Base-by-base conservation (phyloP, 2,797 vertebrate genomes). In the Cynodonichthys magdalenae region DNA sequence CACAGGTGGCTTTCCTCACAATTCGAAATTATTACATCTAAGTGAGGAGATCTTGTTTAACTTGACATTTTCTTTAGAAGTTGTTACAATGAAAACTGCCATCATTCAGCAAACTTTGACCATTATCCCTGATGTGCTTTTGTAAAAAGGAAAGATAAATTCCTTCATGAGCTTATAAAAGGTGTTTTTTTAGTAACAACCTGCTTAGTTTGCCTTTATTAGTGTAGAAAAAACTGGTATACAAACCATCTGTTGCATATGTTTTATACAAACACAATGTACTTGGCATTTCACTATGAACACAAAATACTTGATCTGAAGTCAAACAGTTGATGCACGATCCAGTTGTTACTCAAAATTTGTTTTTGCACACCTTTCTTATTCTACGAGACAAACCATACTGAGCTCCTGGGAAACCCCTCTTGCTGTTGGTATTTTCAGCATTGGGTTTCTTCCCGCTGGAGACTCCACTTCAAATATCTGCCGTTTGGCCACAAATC, bases 11-110 rank as follows among this genome's bases (percentile, higher is more conserved):
- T 47, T 53, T 50, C 15, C 10, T 29, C 24, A 48, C 53, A 42
- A 52, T 63, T 41, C 2, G 47, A 29, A 67, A 55, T 51, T 18
- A 69, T 49, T 24, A 53, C 44, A 28, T 62, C 29, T 39, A 24
- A 57, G 29, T 36, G 15, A 24, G 0, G 4, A 12, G 45, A 46
- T 52, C 66, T 36, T 34, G 58, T 59, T 51, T 20, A 57, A 47
- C 47, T 47, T 28, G 36, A 45, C 20, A 29, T 51, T 17, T 46
- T 24, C 18, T 49, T n/a, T 1, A 7, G 20, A 61, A 39, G 39
- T 31, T 28, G 48, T 53, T 9, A 34, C 29, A 18, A 6, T 18
- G 44, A 46, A 18, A 46, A 18, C 18, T 46, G 44, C 18, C 17
- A n/a, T 18, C 17, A 46, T 18, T 46, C 18, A 46, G 44, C 44